Base-by-base conservation (phyloP, 2,113 vertebrate species). In the Hypomesus transpacificus region DNA sequence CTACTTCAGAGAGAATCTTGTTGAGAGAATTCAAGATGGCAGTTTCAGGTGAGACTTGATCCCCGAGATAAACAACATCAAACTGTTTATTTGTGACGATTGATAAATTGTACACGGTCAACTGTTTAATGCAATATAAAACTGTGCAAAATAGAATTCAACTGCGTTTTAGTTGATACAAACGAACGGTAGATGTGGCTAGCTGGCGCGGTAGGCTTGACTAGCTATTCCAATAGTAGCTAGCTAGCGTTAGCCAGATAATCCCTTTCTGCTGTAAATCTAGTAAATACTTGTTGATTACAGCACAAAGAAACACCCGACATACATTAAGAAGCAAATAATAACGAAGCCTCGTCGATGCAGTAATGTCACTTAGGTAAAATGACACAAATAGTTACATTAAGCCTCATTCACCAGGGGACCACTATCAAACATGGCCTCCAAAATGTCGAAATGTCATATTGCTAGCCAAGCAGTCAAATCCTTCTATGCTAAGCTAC, bases 11-110 rank as follows among this genome's bases (percentile, higher is more conserved):
- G 77, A 89, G 84, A 67, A 89, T 89, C 90, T 90, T 91, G 90
- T 86, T 87, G 88, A 88, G 88, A 88, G 82, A 86, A 84, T 91
- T 90, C 92, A 93, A 93, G 90, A 93, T 93, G 92, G 91, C 91
- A 76, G 91, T 82, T 78, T 78, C 91, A 93, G 92, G 92, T 93
- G 89, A 88, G 90, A 83, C 81, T 86, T 86, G 77, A 82, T 84
- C 78, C 72, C 84, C 59, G 71, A 80, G 75, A 21, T 58, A 75
- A 75, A 80, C 54, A 80, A 46, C 20, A 24, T 26, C 21, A 57
- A 83, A 65, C 28, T 16, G 2, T 51, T 60, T 46, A 4, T 34
- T 18, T 13, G 5, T 17, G 11, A 1, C 11, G 14, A 3, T 11
- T 17, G 24, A 4, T 7, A 46, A 18, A 50, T 13, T 21, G 3